Evolutionary conservation across 2,113 vertebrate species (phyloP).

Genomic region (Eudyptes chrysolophus): DNA sequence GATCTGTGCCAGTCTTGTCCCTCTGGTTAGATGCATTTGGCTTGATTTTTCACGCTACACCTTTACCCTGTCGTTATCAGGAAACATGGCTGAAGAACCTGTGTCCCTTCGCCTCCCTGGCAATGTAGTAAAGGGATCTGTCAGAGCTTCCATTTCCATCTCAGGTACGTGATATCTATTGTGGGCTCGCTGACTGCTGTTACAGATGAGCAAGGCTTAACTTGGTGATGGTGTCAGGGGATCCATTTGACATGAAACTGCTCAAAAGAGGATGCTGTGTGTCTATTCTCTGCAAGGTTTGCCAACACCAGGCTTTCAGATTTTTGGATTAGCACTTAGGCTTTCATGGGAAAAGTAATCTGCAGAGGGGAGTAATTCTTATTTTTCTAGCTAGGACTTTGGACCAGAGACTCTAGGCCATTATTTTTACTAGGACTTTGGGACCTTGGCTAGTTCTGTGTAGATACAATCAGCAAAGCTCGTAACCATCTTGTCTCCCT

Average conservation of each 20-base stretch:
- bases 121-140: constrained; percentile 42
- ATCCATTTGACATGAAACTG: background rate
- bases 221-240: background rate
- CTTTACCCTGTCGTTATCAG: background rate
- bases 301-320: background rate
- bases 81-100: constrained; percentile 27
- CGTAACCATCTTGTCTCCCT: background rate
- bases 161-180: background rate
- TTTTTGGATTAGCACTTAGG: background rate
- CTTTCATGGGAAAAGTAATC: background rate
- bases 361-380: background rate
- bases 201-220: background rate
- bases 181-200: background rate
- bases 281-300: background rate
- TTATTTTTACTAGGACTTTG: background rate
- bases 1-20: background rate
- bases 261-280: background rate
- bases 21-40: background rate
- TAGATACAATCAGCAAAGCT: background rate
- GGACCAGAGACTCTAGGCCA: background rate
- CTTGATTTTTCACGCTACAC: background rate
- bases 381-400: background rate
- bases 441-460: background rate
- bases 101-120: constrained; percentile 57
- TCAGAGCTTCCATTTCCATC: constrained; percentile 50